Evolutionary conservation across 2,888 invertebrate species (phyloP), one percentile per base, ranked within the genome.

Genomic region (Balanococcus diminutus): DNA sequence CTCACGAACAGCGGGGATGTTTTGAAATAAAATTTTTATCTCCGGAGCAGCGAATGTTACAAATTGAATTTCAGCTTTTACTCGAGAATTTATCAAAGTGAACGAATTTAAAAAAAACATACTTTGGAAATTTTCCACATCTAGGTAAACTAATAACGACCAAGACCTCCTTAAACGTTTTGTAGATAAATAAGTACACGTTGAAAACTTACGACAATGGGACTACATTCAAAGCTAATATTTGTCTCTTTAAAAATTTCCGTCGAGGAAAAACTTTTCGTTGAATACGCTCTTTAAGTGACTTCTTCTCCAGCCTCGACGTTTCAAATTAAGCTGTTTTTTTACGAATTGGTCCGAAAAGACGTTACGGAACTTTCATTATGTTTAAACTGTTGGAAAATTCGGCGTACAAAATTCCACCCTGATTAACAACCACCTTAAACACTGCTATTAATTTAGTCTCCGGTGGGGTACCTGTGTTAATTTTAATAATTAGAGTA

Each of bases 401-500:
- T 67, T 67, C 8, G 28, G 25, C 28, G 9, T 67, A 28, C 9
- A 67, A 67, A 67, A 67, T 67, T 67, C 28, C 61, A 25, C 61
- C 61, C 61, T 67, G 51, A 51, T 51, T 51, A 67, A 67, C 28
- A 11, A 25, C 61, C 11, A n/a, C 61, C 11, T 67, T 25, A 9
- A 22, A 25, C 28, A 67, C 61, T 9, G 28, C 61, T 28, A 28
- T 51, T 51, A 6, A 51, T n/a, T 51, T 5, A 51, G 19, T 51
- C 51, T 51, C 5, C 61, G 11, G 2, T 11, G 1, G n/a, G 11
- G 28, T 67, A 67, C 75, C 75, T 75, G 75, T 75, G 75, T 75
- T 75, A 75, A 75, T 32, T 75, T 32, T 32, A 75, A 75, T 75
- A 75, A 75, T 75, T 75, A 75, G n/a, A 16, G 32, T 19, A 75